A percentile compares a stretch with the other conserved stretches of the same genome.
phyloP scores from a whole-genome alignment of 2,113 vertebrate species.

The Bos indicus region DNA sequence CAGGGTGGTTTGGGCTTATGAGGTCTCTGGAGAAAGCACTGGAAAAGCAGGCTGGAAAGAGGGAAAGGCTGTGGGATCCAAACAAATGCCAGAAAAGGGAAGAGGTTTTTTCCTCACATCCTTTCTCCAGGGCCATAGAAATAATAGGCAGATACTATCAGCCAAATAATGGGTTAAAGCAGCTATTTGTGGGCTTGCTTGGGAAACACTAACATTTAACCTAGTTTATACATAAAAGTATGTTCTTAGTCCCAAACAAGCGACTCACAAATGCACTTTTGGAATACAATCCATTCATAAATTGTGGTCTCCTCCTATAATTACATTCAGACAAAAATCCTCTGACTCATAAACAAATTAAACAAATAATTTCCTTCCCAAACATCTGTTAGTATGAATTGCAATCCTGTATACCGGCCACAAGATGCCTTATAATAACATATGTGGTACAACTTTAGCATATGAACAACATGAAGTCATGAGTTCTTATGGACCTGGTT shows the following conservation, averaged over 20 bases:
- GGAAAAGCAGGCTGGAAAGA: neutral
- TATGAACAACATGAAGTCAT: slow-evolving; percentile 31
- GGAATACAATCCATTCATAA: slow-evolving; percentile 66
- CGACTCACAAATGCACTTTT: slow-evolving; percentile 57
- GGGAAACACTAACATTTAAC: slow-evolving; percentile 55
- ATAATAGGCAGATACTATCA: neutral
- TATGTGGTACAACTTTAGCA: slow-evolving; percentile 34
- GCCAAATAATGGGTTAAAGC: slow-evolving; percentile 45
- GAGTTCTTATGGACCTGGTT: slow-evolving; percentile 16
- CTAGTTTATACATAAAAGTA: slow-evolving; percentile 49
- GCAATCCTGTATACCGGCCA: slow-evolving; percentile 63
- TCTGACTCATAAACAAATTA: slow-evolving; percentile 79
- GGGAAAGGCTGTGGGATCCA: neutral
- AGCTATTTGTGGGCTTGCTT: slow-evolving; percentile 31
- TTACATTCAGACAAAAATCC: slow-evolving; percentile 70
- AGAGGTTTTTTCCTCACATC: neutral
- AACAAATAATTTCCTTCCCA: slow-evolving; percentile 73
- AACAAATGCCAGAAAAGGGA: neutral
- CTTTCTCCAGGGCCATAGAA: neutral
- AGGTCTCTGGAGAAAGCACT: neutral
- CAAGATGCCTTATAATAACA: slow-evolving; percentile 68
- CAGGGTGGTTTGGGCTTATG: neutral
- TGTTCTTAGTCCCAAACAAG: slow-evolving; percentile 54
- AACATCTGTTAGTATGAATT: slow-evolving; percentile 75
- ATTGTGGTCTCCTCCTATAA: slow-evolving; percentile 64